phyloP scores from a whole-genome alignment of 1,140 invertebrate species.

The Epicauta chinensis region DNA sequence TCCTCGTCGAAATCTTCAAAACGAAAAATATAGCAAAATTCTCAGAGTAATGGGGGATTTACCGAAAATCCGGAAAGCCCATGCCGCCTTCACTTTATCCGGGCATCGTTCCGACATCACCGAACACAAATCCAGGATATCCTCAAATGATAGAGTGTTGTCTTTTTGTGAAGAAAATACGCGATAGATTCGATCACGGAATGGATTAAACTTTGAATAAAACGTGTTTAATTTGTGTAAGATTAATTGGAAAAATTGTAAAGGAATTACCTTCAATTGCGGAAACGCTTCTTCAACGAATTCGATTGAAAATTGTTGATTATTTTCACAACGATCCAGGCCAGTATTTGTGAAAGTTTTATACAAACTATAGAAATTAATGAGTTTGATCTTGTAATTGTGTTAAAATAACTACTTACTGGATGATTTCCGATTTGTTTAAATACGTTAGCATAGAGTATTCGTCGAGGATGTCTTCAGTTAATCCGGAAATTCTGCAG shows the following conservation, averaged over 20 bases:
- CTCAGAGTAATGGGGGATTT: constrained; percentile 23
- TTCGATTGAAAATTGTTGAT: constrained; percentile 45
- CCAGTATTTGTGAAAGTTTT: constrained; percentile 39
- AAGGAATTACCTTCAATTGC: constrained; percentile 45
- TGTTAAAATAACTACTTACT: constrained; percentile 43
- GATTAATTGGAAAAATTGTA: too few relatives aligned
- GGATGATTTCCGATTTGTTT: constrained; percentile 49
- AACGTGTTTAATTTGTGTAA: too few relatives aligned
- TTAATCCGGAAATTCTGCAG: constrained; percentile 43
- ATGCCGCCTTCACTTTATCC: constrained; percentile 58
- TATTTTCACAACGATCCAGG: neutral
- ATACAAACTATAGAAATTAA: constrained; percentile 45
- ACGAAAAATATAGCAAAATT: constrained; percentile 16
- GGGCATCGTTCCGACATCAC: constrained; percentile 66
- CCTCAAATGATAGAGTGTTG: constrained; percentile 63
- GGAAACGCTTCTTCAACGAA: constrained; percentile 48
- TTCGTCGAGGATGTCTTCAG: constrained; percentile 49
- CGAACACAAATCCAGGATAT: constrained; percentile 68
- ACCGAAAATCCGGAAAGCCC: constrained; percentile 77
- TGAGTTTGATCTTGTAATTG: constrained; percentile 6
- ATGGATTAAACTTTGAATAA: constrained; percentile 60
- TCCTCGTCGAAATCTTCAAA: constrained; percentile 55
- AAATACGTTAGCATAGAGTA: constrained; percentile 52
- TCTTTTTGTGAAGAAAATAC: constrained; percentile 65
- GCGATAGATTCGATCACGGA: constrained; percentile 58